Percentiles rank a stretch among this genome's conserved stretches.
These are phyloP conservation scores for Chrysemys picta DNA, from an alignment of 2,113 vertebrate species.

Conservation along the genomic window DNA sequence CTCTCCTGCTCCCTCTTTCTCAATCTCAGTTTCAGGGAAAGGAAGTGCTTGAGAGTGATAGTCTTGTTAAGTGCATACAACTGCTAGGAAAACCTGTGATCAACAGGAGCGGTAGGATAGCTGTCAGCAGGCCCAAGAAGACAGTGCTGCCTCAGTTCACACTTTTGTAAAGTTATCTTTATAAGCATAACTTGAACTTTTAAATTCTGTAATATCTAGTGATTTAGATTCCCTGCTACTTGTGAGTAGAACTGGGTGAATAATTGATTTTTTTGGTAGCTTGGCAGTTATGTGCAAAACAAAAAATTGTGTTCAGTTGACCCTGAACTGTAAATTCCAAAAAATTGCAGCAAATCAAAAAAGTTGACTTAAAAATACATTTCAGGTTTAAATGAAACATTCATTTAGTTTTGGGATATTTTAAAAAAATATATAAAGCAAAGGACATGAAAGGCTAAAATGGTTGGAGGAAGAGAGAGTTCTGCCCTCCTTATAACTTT, in stretches of 20 bases:
- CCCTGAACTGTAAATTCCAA: not conserved
- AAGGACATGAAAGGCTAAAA: not conserved
- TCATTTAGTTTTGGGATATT: not conserved
- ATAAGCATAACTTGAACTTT: not conserved
- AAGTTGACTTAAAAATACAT: not conserved
- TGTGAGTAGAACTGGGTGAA: not conserved
- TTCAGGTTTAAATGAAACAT: not conserved
- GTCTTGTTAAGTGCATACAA: not conserved
- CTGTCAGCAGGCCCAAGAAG: not conserved
- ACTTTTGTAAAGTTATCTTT: not conserved
- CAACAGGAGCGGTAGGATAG: not conserved
- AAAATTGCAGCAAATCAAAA: too few species aligned
- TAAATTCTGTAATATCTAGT: not conserved
- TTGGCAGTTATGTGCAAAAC: not conserved
- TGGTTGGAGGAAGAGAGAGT: not conserved
- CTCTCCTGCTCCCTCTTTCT: not conserved
- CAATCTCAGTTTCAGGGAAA: not conserved
- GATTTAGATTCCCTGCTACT: accelerated
- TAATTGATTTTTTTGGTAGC: not conserved
- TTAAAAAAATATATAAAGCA: not conserved
- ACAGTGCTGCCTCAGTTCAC: not conserved
- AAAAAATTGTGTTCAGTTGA: not conserved
- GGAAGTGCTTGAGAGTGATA: not conserved
- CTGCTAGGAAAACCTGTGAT: not conserved
- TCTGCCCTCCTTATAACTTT: not conserved